Evolutionary conservation across 2,113 vertebrate genomes (phyloP), one percentile per base, ranked within the genome.

Genomic region (Pterocles orientalis): DNA sequence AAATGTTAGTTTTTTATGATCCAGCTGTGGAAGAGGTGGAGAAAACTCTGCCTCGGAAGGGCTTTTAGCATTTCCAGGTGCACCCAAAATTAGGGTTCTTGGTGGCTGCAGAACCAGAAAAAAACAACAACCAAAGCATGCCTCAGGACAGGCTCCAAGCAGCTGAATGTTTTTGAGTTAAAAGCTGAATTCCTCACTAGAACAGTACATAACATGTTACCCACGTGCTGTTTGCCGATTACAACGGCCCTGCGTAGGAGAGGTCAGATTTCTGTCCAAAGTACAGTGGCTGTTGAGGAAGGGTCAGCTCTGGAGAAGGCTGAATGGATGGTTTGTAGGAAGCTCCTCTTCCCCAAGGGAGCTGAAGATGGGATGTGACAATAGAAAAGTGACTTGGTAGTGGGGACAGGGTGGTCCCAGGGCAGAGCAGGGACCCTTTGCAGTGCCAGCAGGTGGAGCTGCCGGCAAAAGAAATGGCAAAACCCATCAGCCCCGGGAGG

Each of bases 391-490:
- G 68, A 6, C 39, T 73, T n/a, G 34, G 17, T 26, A 0, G 0
- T 19, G 56, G 39, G 82, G 51, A 34, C 58, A 31, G 43, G 2
- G 10, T 11, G 76, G 62, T 39, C 41, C 18, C 25, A 34, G 86
- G 75, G 71, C 85, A 58, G 79, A 69, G 85, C 31, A 58, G 68
- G 75, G 85, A 92, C 41, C 64, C 5, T 10, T 73, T 28, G 17
- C 51, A 7, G 61, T 71, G 86, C 93, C 96, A 91, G 72, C 94
- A 96, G 96, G 89, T 96, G 96, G 96, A 97, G 95, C 94, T 96
- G 89, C 91, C 2, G 3, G 34, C 91, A 71, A 87, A 45, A 86
- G 76, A 87, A 92, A 95, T 29, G 3, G 14, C 57, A 41, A 48
- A 90, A 43, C 57, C n/a, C 43, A 43, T 34, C 50, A 24, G 4